phyloP scores from a whole-genome alignment of 2,888 invertebrate species.

The Chrysopilus asiliformis region DNA sequence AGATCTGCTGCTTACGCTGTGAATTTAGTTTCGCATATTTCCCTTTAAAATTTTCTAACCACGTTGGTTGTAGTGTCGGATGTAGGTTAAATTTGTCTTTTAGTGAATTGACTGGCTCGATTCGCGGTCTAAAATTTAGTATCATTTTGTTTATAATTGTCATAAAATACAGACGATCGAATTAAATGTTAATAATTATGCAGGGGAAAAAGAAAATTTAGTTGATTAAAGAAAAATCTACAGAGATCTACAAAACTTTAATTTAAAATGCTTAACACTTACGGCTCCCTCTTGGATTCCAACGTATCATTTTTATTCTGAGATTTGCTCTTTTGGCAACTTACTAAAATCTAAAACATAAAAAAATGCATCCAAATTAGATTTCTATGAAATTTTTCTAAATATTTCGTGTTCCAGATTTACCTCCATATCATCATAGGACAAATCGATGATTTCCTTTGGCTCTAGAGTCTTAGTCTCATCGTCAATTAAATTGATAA shows the following conservation, averaged over 20 bases:
- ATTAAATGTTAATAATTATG: too few species aligned
- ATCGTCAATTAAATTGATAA: slow-evolving; percentile 18
- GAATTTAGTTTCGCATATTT: slow-evolving; percentile 36
- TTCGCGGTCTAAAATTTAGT: slow-evolving; percentile 21
- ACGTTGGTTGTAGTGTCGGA: slow-evolving; percentile 39
- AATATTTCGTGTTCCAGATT: too few species aligned
- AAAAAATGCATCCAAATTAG: slow-evolving; percentile 8
- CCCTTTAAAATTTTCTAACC: slow-evolving; percentile 40
- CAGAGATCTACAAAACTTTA: too few species aligned
- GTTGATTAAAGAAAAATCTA: too few species aligned
- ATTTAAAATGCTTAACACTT: slow-evolving; percentile 25
- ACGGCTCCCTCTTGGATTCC: slow-evolving; percentile 22
- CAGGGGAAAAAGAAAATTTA: too few species aligned
- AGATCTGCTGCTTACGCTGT: slow-evolving; percentile 34
- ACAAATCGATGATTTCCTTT: slow-evolving; percentile 19
- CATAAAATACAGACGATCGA: too few species aligned
- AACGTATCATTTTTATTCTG: slow-evolving; percentile 30
- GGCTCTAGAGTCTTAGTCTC: slow-evolving; percentile 17
- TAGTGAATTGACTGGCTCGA: slow-evolving; percentile 41
- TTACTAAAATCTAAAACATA: slow-evolving; percentile 3
- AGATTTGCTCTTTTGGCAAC: slow-evolving; percentile 35
- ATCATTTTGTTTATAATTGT: too few species aligned
- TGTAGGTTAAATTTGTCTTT: slow-evolving; percentile 42
- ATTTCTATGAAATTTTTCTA: too few species aligned
- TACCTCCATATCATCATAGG: slow-evolving; percentile 18